Evolutionary conservation across 1,140 invertebrate genomes (phyloP), one percentile per base, ranked within the genome.

Genomic region (Hylaeus anthracinus): DNA sequence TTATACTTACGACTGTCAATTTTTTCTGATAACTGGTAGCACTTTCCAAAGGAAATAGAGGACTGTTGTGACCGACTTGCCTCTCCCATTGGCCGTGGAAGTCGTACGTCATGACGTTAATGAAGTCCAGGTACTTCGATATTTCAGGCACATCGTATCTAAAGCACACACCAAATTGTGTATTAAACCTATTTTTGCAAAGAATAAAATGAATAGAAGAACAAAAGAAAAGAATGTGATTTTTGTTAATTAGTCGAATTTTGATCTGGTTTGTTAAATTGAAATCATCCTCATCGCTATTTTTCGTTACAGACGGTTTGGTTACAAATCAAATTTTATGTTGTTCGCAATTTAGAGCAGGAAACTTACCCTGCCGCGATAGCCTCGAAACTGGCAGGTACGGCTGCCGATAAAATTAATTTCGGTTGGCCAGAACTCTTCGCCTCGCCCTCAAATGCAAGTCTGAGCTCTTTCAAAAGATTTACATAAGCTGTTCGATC

Each of bases 91-190:
- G 97, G 0, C 98, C 98, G 89, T 98, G 98, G 94, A 98, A 98
- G 90, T 98, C 98, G 87, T 98, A 99, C 1, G 97, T 98, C 98
- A 98, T 98, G 5, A 98, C 96, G 90, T 98, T 98, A 88, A 99
- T 97, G 88, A 97, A 98, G 93, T 99, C 98, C 85, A 98, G 93
- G 88, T 98, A 98, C 94, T 98, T 98, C 51, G 97, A 97, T 75
- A 99, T 98, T 94, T 98, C 98, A 1, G 97, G 96, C 6, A 98
- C 97, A 88, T 98, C 98, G 88, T 98, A 98, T n/a, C 95, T 95
- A 83, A 61, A 88, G 84, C 39, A 15, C 8, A 9, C 4, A 8
- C 26, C 6, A 9, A 8, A 14, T 39, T 61, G 37, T 45, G 14
- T 37, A 71, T 3, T 26, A 26, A 26, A 26, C 26, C 77, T 64